Conservation (phyloP, 2,888 invertebrate genomes). For the Apoda limacodes region DNA sequence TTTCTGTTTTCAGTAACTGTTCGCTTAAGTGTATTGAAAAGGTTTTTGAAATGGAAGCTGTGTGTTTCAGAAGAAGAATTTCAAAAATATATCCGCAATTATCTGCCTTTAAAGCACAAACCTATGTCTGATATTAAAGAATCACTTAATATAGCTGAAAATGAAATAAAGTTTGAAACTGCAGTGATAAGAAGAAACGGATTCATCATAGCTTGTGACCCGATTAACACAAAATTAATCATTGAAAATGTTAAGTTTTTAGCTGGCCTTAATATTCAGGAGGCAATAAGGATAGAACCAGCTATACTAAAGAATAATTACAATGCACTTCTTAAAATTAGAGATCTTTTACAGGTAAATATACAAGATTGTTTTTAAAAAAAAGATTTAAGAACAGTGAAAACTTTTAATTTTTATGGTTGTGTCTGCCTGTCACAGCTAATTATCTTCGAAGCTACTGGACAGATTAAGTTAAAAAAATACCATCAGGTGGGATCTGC, state of each 20-base stretch:
- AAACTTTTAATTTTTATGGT: too few relatives aligned
- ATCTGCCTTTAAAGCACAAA: constrained; percentile 47
- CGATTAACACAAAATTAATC: constrained; percentile 67
- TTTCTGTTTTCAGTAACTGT: constrained; percentile 41
- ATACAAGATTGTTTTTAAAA: too few relatives aligned
- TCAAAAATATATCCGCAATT: constrained; percentile 44
- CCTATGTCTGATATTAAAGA: constrained; percentile 60
- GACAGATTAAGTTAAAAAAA: too few relatives aligned
- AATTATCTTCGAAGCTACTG: too few relatives aligned
- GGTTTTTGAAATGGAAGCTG: constrained; percentile 45
- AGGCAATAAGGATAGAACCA: constrained; percentile 67
- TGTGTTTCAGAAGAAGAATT: constrained; percentile 42
- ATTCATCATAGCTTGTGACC: constrained; percentile 70
- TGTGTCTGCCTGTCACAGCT: too few relatives aligned
- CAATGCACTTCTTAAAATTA: constrained; percentile 63
- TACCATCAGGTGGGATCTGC: too few relatives aligned
- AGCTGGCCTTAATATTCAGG: constrained; percentile 66
- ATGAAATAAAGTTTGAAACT: constrained; percentile 65
- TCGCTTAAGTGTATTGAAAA: constrained; percentile 46
- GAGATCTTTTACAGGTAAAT: constrained; percentile 63
- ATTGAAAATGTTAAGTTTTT: constrained; percentile 63
- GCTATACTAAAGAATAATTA: constrained; percentile 73
- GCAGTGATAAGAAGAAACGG: constrained; percentile 68
- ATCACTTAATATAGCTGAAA: constrained; percentile 64
- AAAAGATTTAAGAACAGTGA: too few relatives aligned